phyloP scores from a whole-genome alignment of 2,888 invertebrate genomes.

The Microctonus aethiopoides region DNA sequence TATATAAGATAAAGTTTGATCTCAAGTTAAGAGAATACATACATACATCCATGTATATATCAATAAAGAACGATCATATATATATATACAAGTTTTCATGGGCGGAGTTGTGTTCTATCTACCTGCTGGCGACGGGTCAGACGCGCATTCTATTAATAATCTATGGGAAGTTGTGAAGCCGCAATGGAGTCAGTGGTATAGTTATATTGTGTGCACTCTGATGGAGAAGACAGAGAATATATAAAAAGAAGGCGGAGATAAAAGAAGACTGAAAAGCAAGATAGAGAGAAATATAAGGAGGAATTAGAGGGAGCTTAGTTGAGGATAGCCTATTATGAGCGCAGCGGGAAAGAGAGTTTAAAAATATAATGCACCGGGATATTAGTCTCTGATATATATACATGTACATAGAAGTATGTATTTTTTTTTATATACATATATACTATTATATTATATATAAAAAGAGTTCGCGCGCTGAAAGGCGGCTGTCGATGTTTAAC shows the following conservation, averaged over 20 bases:
- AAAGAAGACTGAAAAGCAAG: conserved; percentile 18
- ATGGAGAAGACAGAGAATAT: conserved; percentile 18
- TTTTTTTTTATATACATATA: not conserved
- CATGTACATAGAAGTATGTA: not conserved
- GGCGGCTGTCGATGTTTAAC: conserved; percentile 63
- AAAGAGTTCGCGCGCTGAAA: conserved; percentile 52
- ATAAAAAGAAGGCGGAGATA: conserved; percentile 38
- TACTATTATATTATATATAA: too few species aligned
- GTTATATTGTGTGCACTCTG: not conserved
- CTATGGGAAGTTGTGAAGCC: conserved; percentile 59
- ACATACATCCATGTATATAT: not conserved
- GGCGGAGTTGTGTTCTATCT: conserved; percentile 36
- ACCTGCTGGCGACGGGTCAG: conserved; percentile 56
- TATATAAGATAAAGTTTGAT: conserved; percentile 16
- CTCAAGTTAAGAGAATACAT: not conserved
- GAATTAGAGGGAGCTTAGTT: conserved; percentile 58
- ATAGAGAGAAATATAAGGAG: conserved; percentile 48
- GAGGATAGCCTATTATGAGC: conserved; percentile 60
- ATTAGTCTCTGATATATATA: not conserved
- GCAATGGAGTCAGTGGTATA: conserved; percentile 40
- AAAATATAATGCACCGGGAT: conserved; percentile 19
- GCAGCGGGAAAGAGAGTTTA: conserved; percentile 56
- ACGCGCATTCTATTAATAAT: conserved; percentile 66
- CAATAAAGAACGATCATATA: conserved; percentile 23
- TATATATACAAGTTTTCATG: conserved; percentile 28